Conservation (phyloP, 64 coral and sea anemone species). For the Anthopleura sola region DNA sequence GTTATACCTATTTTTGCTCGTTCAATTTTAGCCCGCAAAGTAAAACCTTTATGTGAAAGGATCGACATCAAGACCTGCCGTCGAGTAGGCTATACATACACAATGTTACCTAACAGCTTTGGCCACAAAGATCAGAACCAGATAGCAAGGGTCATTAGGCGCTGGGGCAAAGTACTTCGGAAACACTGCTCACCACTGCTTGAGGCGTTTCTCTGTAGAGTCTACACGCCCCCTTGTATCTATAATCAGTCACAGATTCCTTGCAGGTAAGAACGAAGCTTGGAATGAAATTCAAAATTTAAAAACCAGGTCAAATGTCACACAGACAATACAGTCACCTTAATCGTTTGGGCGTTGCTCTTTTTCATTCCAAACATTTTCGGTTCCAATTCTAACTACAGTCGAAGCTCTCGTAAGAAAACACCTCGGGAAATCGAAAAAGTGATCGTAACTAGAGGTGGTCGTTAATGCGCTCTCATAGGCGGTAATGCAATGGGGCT, state of each 20-base stretch:
- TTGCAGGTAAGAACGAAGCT: not conserved
- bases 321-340: no score
- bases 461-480: no score
- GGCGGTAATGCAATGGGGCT: no score
- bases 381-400: no score
- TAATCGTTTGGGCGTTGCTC: no score
- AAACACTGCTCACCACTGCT: conserved; percentile 26
- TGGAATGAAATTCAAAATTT: not conserved
- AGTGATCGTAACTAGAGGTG: no score
- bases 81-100: not conserved
- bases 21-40: not conserved
- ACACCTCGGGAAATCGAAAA: no score
- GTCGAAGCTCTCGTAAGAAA: no score
- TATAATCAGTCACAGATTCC: not conserved
- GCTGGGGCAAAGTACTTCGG: not conserved
- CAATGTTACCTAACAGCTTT: conserved; percentile 38
- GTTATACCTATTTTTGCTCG: no score
- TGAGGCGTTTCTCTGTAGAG: conserved; percentile 22
- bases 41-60: not conserved
- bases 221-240: conserved; percentile 30
- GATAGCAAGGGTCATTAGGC: not conserved
- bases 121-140: conserved; percentile 12
- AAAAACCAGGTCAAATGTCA: no score
- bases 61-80: not conserved
- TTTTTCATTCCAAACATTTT: no score